These are phyloP conservation scores for Sphaeridia pumilis DNA, from an alignment of 2,888 invertebrate species.

Conservation along the genomic window DNA sequence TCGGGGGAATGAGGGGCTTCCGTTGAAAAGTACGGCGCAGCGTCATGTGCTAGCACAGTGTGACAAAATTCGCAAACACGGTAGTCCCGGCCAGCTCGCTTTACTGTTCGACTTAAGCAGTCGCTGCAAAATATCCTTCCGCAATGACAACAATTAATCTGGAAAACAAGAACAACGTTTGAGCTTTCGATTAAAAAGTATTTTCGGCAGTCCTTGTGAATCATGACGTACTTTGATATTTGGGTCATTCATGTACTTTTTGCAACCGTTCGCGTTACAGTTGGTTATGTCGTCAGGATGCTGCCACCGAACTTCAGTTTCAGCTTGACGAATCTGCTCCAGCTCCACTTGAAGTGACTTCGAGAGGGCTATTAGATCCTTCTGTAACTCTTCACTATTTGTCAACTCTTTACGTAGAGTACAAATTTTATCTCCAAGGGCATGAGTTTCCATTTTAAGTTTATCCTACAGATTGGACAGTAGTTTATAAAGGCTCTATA, in stretches of 20 bases:
- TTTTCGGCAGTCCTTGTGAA: no score
- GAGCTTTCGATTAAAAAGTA: no score
- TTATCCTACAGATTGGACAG: no score
- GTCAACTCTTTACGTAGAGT: constrained; percentile 78
- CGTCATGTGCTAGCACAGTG: constrained; percentile 81
- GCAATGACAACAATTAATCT: constrained; percentile 88
- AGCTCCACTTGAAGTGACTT: constrained; percentile 92
- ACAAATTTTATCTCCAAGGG: constrained; percentile 56
- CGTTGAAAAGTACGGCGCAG: constrained; percentile 84
- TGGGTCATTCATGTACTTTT: constrained; percentile 54
- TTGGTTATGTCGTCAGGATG: constrained; percentile 89
- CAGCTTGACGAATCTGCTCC: constrained; percentile 86
- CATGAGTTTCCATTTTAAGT: constrained; percentile 46
- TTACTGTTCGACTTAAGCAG: constrained; percentile 70
- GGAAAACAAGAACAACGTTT: constrained; percentile 32
- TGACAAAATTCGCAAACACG: constrained; percentile 96
- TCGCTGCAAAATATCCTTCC: constrained; percentile 85
- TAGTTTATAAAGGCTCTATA: no score
- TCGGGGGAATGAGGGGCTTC: constrained; percentile 53
- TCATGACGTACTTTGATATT: constrained; percentile 65
- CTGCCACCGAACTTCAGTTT: constrained; percentile 96
- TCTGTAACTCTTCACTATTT: constrained; percentile 91
- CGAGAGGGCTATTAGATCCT: constrained; percentile 92
- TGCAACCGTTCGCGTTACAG: constrained; percentile 73
- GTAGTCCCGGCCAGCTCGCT: constrained; percentile 68